Percentiles rank a stretch among this genome's conserved stretches.
These are phyloP conservation scores for Sylvietta virens DNA, from an alignment of 2,113 vertebrate genomes.

Conservation along the genomic window DNA sequence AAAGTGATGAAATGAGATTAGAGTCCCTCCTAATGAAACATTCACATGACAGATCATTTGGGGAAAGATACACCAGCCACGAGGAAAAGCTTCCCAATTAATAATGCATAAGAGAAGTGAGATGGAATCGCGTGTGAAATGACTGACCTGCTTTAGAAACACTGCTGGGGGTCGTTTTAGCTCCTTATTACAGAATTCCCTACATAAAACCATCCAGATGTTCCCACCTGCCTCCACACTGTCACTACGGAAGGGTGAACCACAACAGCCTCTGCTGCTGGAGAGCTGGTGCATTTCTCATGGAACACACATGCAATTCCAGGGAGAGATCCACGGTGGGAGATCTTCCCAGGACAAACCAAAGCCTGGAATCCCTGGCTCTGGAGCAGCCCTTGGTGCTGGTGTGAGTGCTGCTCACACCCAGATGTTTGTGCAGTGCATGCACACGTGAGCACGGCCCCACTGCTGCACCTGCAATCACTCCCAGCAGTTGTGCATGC, in stretches of 20 bases:
- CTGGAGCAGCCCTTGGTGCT: not conserved
- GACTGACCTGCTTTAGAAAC: slow-evolving; percentile 30
- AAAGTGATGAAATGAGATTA: not conserved
- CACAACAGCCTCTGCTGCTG: not conserved
- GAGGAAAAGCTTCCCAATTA: slow-evolving; percentile 30
- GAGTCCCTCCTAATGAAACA: slow-evolving; percentile 35
- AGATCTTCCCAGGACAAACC: not conserved
- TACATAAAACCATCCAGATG: not conserved
- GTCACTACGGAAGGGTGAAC: not conserved
- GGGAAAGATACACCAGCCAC: not conserved
- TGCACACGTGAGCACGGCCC: not conserved
- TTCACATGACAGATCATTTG: not conserved
- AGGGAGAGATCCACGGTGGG: not conserved
- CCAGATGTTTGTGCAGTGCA: not conserved
- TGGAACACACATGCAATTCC: fast-evolving
- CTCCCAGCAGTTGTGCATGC: not conserved
- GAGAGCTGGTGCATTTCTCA: not conserved
- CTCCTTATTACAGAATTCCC: not conserved
- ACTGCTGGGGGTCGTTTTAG: not conserved
- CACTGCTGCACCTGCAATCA: slow-evolving; percentile 10
- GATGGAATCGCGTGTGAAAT: not conserved
- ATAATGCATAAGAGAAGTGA: slow-evolving; percentile 15
- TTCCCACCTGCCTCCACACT: not conserved
- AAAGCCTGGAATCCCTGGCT: not conserved
- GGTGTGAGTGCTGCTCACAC: not conserved